Percentiles rank a stretch among this genome's conserved stretches.
Evolutionary conservation across 1,140 invertebrate genomes (phyloP).

Genomic region (Drosophila orena): DNA sequence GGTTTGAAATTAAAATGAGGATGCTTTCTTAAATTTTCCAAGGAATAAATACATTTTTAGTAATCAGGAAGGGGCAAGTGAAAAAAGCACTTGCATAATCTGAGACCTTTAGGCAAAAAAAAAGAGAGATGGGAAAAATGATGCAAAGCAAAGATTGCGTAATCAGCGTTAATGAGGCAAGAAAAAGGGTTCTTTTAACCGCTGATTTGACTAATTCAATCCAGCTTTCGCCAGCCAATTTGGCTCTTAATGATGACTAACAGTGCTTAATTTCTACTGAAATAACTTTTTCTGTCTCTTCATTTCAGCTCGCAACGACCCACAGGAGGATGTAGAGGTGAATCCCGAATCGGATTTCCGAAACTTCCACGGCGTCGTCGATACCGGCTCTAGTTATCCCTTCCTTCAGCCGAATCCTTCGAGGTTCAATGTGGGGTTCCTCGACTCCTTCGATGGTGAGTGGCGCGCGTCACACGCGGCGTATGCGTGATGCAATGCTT

Average conservation of each 20-base stretch:
- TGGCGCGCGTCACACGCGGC: slow-evolving; percentile 34
- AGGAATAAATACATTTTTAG: background rate
- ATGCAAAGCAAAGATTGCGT: slow-evolving; percentile 59
- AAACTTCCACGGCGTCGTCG: slow-evolving; percentile 76
- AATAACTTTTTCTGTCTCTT: slow-evolving; percentile 9
- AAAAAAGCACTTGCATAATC: slow-evolving; percentile 6
- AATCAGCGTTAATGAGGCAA: slow-evolving; percentile 74
- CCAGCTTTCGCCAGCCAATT: slow-evolving; percentile 55
- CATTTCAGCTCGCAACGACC: slow-evolving; percentile 64
- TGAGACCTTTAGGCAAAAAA: slow-evolving; percentile 1
- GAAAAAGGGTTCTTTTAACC: slow-evolving; percentile 29
- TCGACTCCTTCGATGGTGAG: slow-evolving; percentile 79
- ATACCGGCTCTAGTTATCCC: slow-evolving; percentile 73
- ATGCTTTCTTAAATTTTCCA: background rate
- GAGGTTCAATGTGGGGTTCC: slow-evolving; percentile 60
- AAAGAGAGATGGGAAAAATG: slow-evolving; percentile 35
- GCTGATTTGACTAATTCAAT: slow-evolving; percentile 72
- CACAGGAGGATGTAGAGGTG: slow-evolving; percentile 76
- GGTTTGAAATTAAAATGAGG: slow-evolving; percentile 11
- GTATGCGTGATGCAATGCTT: slow-evolving; percentile 39
- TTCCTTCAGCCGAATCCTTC: slow-evolving; percentile 71
- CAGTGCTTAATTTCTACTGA: slow-evolving; percentile 38
- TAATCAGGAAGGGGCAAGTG: slow-evolving; percentile 3
- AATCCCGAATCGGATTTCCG: slow-evolving; percentile 64
- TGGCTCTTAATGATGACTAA: slow-evolving; percentile 60